phyloP scores from a whole-genome alignment of 2,797 vertebrate genomes.

The Tokudaia muenninki region DNA sequence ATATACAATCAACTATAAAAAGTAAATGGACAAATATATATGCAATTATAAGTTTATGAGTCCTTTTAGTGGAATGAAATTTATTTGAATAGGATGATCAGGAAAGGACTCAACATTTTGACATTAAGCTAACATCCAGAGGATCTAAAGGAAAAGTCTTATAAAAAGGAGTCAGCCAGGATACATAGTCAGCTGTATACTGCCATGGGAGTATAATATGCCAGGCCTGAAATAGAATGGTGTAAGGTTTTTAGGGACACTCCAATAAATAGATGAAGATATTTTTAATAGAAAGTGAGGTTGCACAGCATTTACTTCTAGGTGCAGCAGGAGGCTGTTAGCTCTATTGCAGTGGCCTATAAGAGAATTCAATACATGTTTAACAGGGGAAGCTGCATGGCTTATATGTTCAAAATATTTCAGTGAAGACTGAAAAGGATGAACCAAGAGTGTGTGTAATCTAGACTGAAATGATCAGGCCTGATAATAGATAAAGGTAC shows the following conservation, averaged over 20 bases:
- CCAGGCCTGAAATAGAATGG: not conserved
- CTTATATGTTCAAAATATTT: not conserved
- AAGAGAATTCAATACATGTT: no score
- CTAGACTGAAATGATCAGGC: not conserved
- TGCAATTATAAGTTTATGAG: conserved; percentile 9
- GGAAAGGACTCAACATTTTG: not conserved
- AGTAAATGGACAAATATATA: conserved; percentile 13
- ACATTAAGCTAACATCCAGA: conserved; percentile 12
- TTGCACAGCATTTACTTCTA: not conserved
- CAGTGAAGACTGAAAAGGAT: not conserved
- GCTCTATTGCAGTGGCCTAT: not conserved
- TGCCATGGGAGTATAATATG: not conserved
- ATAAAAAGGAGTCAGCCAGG: not conserved
- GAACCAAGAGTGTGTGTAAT: not conserved
- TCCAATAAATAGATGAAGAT: fast-evolving
- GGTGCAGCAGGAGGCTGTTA: not conserved
- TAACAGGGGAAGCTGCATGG: no score
- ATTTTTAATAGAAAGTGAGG: not conserved
- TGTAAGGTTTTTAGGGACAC: not conserved
- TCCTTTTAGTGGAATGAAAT: conserved; percentile 48
- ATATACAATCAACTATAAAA: conserved; percentile 44
- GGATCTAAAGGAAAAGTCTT: not conserved
- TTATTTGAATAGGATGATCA: not conserved
- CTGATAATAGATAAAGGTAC: not conserved
- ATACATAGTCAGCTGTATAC: not conserved